Evolutionary conservation across 2,113 vertebrate genomes (phyloP).

Genomic region (Neodontobutis hainanensis): DNA sequence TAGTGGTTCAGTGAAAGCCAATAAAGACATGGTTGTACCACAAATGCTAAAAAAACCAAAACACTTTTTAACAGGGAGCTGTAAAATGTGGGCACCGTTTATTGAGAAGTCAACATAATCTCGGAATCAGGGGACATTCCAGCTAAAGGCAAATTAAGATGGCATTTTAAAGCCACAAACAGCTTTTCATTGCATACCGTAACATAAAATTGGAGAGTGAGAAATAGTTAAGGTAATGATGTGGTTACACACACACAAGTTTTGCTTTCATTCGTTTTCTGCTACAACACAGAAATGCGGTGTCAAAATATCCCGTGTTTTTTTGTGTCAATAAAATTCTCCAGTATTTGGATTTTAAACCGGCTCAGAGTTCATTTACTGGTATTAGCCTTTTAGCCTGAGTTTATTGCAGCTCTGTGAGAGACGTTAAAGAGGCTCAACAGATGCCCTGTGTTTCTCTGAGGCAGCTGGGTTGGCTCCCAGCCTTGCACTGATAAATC

Average conservation of each 20-base stretch:
- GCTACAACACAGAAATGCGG: too few species aligned
- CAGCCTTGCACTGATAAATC: slow-evolving; percentile 32
- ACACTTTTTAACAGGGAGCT: background rate
- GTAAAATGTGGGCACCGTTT: background rate
- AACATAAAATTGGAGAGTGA: too few species aligned
- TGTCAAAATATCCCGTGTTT: too few species aligned
- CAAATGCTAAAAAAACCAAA: background rate
- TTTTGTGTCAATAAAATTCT: background rate
- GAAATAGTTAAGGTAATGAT: too few species aligned
- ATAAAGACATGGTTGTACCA: background rate
- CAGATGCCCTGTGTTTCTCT: slow-evolving; percentile 59
- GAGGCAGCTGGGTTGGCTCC: slow-evolving; percentile 66
- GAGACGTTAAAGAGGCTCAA: slow-evolving; percentile 46
- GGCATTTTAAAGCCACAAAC: too few species aligned
- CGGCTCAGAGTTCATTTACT: background rate
- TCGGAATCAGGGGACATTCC: background rate
- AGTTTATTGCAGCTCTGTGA: slow-evolving; percentile 12
- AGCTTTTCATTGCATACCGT: too few species aligned
- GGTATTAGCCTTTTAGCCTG: slow-evolving; percentile 27
- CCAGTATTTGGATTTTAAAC: background rate
- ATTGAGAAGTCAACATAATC: background rate
- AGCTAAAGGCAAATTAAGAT: background rate
- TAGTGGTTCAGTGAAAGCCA: background rate
- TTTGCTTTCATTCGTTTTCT: too few species aligned
- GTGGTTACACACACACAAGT: too few species aligned